Base-by-base conservation (phyloP, 2,888 invertebrate species). In the Aleiodes alternator region DNA sequence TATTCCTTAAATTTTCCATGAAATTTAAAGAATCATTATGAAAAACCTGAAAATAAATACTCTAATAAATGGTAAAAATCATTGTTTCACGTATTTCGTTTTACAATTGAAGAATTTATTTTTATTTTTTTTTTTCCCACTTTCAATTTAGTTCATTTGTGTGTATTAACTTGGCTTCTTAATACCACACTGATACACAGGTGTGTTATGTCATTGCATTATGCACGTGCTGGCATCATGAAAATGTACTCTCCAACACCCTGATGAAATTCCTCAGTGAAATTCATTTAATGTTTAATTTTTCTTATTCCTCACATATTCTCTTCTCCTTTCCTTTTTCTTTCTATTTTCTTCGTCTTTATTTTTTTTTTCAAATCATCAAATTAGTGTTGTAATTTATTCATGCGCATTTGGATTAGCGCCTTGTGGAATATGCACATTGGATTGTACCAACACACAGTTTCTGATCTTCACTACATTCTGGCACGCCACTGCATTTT, bases 311-410 rank as follows among this genome's bases (percentile, higher is more conserved):
- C 23, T 23, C 23, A 23, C 23, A 23, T 23, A 23, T 34, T 34
- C 34, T 34, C 34, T 34, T 6, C 34, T 34, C 6, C 34, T 6
- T 34, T 34, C 80, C 78, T 77, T 72, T 76, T 68, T 70, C 48
- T 69, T 38, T 38, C 3, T n/a, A n/a, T 38, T 38, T 38, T 0
- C 38, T 38, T 8, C 38, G 1, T 38, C 23, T 23, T 23, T 23
- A 23, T 3, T 9, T 77, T 81, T 79, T 79, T 76, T 77, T 82
- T 78, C 81, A 78, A 80, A 82, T 83, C 80, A 83, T 84, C 83
- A 84, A 87, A 85, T 87, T 87, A 86, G 85, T 84, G 83, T 84
- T 85, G 84, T 85, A 85, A 86, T 87, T 87, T 86, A 85, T 87
- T 84, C 83, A 82, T 82, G 85, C 82, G 85, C 86, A 85, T 81